These are phyloP conservation scores for Beroe forskalii DNA, from an alignment of 37 sponge, comb jelly and placozoan genomes.

Conservation along the genomic window DNA sequence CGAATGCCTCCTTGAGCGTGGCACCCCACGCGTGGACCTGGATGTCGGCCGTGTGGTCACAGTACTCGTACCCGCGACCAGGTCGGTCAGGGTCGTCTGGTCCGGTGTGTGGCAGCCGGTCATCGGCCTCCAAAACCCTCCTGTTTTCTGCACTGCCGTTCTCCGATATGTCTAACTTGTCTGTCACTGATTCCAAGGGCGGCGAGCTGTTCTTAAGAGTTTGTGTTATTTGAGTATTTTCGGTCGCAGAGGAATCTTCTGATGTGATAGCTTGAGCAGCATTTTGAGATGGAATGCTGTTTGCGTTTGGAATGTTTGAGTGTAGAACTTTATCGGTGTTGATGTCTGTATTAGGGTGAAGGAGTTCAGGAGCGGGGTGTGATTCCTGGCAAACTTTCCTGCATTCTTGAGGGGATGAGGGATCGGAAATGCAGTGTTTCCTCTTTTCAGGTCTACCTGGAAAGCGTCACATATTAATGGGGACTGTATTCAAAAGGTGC, in stretches of 20 bases:
- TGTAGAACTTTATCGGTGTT: too few relatives aligned
- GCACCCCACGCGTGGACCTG: constrained; percentile 46
- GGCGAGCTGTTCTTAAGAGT: neutral
- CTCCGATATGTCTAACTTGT: neutral
- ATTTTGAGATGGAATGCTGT: too few relatives aligned
- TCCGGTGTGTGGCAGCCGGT: constrained; percentile 45
- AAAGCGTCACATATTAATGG: neutral
- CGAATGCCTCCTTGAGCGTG: constrained; percentile 32
- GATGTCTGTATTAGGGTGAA: too few relatives aligned
- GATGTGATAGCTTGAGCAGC: neutral
- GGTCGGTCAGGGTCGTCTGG: constrained; percentile 18
- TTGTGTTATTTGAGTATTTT: too few relatives aligned
- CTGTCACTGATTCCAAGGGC: neutral
- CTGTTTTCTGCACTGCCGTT: neutral
- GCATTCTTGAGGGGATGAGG: neutral
- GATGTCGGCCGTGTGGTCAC: constrained; percentile 60
- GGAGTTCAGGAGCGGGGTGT: too few relatives aligned
- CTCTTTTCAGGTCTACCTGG: neutral
- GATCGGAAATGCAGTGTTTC: neutral
- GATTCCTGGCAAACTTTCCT: neutral
- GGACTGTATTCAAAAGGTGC: too few relatives aligned
- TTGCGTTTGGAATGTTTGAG: too few relatives aligned
- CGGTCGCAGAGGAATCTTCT: too few relatives aligned
- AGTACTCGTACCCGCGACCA: constrained; percentile 55
- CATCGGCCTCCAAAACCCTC: neutral